Conservation (phyloP, 1,140 invertebrate species). For the Campoletis sonorensis region DNA sequence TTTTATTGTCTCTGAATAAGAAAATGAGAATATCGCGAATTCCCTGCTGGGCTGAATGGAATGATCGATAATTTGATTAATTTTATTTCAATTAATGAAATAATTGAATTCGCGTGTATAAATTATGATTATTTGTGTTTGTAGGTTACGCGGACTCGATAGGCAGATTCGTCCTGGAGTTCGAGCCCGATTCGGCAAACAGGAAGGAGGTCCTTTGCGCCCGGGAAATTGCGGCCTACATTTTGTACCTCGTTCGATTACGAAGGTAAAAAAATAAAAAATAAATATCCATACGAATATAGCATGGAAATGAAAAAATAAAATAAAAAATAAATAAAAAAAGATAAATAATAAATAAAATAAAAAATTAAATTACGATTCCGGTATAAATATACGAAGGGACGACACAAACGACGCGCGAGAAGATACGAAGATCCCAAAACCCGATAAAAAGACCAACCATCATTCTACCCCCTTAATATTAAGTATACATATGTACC, state of each 20-base stretch:
- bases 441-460: conserved; percentile 35
- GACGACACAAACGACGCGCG: conserved; percentile 26
- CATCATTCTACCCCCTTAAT: conserved; percentile 18
- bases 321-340: background rate
- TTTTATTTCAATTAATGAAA: too few relatives aligned
- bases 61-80: too few relatives aligned
- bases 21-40: too few relatives aligned
- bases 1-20: too few relatives aligned
- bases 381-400: background rate
- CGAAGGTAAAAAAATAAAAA: conserved; percentile 68
- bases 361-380: conserved; percentile 8
- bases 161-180: conserved; percentile 70
- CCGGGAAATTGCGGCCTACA: conserved; percentile 70
- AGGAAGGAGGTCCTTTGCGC: conserved; percentile 66
- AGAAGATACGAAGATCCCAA: conserved; percentile 23
- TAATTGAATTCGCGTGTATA: too few relatives aligned
- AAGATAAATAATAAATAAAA: background rate
- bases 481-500: background rate
- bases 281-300: too few relatives aligned
- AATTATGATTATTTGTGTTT: conserved; percentile 50
- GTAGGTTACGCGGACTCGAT: conserved; percentile 63
- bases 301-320: background rate
- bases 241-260: conserved; percentile 73
- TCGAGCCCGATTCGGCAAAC: conserved; percentile 63
- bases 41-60: too few relatives aligned